phyloP scores from a whole-genome alignment of 1,140 invertebrate species.

The Drosophila sucinea region DNA sequence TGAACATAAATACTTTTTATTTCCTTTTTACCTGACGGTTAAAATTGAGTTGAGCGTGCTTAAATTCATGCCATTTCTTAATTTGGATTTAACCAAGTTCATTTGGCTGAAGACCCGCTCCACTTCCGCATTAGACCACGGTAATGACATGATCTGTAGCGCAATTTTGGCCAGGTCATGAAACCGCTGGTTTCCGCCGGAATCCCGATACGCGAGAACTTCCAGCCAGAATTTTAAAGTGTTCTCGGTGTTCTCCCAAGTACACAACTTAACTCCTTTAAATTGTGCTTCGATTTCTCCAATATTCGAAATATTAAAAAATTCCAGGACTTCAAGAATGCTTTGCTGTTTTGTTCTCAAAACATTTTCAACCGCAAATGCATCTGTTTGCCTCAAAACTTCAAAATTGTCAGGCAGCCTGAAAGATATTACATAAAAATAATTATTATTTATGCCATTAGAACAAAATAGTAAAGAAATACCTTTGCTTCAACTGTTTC shows the following conservation, averaged over 20 bases:
- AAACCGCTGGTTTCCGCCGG: neutral
- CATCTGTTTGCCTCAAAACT: conserved; percentile 1
- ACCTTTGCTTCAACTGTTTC: neutral
- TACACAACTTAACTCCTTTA: neutral
- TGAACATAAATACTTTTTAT: neutral
- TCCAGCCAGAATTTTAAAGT: conserved; percentile 1
- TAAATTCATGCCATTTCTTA: too few relatives aligned
- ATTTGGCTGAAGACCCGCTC: too few relatives aligned
- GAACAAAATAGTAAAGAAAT: neutral
- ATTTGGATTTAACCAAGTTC: too few relatives aligned
- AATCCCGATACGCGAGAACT: neutral
- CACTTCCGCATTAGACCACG: neutral
- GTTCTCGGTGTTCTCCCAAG: neutral
- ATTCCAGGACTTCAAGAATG: neutral
- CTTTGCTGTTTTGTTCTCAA: conserved; percentile 2
- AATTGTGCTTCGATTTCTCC: neutral
- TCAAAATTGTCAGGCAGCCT: conserved; percentile 1
- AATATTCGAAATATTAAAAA: conserved; percentile 2
- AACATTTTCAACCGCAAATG: neutral
- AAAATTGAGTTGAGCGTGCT: too few relatives aligned
- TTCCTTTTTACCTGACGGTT: too few relatives aligned
- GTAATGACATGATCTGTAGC: neutral
- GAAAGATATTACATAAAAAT: conserved; percentile 2
- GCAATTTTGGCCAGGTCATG: neutral
- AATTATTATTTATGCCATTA: conserved; percentile 1